phyloP scores from a whole-genome alignment of 2,113 vertebrate species.

The Ia io region DNA sequence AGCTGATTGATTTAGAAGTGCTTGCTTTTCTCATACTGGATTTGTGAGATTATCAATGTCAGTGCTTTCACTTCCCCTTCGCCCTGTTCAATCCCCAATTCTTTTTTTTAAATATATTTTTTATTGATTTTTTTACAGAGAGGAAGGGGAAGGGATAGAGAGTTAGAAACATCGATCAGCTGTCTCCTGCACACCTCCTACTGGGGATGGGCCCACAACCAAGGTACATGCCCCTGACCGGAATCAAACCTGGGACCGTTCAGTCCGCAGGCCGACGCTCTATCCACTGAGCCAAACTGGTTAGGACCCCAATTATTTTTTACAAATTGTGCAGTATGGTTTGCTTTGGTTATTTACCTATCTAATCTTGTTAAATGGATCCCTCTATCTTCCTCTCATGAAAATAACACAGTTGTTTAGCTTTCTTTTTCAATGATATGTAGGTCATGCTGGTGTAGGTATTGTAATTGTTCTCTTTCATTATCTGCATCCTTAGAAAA shows the following conservation, averaged over 20 bases:
- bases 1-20: background rate
- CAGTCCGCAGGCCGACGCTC: too few relatives aligned
- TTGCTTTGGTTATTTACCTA: background rate
- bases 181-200: too few relatives aligned
- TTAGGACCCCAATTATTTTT: background rate
- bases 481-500: background rate
- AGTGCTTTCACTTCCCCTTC: background rate
- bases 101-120: too few relatives aligned
- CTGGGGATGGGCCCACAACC: too few relatives aligned
- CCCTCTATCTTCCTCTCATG: background rate
- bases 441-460: background rate
- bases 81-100: background rate
- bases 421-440: background rate
- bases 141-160: too few relatives aligned
- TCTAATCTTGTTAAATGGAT: background rate
- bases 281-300: too few relatives aligned
- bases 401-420: background rate
- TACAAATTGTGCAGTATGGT: background rate
- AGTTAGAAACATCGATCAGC: too few relatives aligned
- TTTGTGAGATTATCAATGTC: background rate
- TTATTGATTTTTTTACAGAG: too few relatives aligned
- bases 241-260: too few relatives aligned
- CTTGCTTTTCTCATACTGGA: background rate
- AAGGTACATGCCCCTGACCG: too few relatives aligned
- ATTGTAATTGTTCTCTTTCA: background rate